Evolutionary conservation across 1,140 invertebrate species (phyloP), one percentile per base, ranked within the genome.

Genomic region (Anastrepha obliqua): DNA sequence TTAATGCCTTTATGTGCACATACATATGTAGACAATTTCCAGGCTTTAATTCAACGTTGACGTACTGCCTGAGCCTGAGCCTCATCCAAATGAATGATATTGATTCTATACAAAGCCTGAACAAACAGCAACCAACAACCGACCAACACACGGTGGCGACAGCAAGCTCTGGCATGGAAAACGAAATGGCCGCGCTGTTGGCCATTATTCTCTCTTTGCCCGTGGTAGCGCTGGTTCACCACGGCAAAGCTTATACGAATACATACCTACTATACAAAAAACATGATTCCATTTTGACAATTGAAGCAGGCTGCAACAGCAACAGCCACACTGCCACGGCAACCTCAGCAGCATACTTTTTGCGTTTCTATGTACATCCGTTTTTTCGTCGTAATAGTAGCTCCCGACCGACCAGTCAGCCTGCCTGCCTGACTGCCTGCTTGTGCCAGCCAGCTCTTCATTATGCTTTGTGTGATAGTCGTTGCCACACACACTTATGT

Each of bases 231-330:
- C n/a, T 55, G 51, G 74, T 81, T 55, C 74, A 55, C 74, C 74
- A 81, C 47, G n/a, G 47, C n/a, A 81, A 81, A 81, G 47, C 74
- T 81, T 55, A 3, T 55, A 65, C 42, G 17, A 2, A 47, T 4
- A 13, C 15, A 44, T 39, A 74, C 17, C 20, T 70, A 17, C 11
- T 17, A 7, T 58, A 67, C 39, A 39, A 74, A 55, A 55, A 55
- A 58, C 74, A 55, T 81, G 74, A 81, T 81, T 81, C 47, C 74
- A 44, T 81, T 81, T 81, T 81, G 51, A 81, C 74, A 81, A 74
- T 74, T 47, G 70, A 74, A 81, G 74, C 47, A 81, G 17, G 42
- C 67, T 74, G 42, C 6, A 39, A 7, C 64, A 15, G 64, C 44
- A 74, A 44, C 70, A 74, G 70, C 70, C 70, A 29, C n/a, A 58